Evolutionary conservation across 2,113 vertebrate genomes (phyloP).

Genomic region (Eclectus roratus): DNA sequence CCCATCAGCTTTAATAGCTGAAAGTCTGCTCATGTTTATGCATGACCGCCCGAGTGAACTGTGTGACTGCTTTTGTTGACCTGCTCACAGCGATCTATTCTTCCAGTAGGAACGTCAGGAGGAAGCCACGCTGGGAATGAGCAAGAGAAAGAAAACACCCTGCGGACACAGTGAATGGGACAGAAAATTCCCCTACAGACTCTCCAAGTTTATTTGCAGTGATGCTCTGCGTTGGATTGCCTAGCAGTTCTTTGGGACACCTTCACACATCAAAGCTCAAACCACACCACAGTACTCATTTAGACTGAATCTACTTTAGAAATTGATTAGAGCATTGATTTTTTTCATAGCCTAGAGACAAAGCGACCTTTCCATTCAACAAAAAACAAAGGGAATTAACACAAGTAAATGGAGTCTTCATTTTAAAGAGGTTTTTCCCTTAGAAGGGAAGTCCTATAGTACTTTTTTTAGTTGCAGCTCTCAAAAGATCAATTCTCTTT

Average conservation of each 20-base stretch:
- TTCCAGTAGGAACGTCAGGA: conserved; percentile 19
- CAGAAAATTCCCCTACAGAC: conserved; percentile 9
- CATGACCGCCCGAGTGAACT: conserved; percentile 27
- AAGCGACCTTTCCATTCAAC: conserved; percentile 42
- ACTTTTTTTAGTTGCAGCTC: not conserved
- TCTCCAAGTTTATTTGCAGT: not conserved
- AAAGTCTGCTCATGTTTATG: conserved; percentile 42
- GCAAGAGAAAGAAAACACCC: not conserved
- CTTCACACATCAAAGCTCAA: conserved; percentile 9
- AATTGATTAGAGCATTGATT: conserved; percentile 47
- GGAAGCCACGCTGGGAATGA: not conserved
- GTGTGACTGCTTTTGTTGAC: conserved; percentile 46
- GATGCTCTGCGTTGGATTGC: not conserved
- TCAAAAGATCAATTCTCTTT: not conserved
- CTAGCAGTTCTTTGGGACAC: not conserved
- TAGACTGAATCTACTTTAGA: conserved; percentile 11
- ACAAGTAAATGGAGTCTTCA: not conserved
- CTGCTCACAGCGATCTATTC: not conserved
- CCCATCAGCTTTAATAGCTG: not conserved
- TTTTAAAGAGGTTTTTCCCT: not conserved
- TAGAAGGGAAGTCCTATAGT: not conserved
- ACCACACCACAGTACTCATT: not conserved
- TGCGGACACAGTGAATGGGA: not conserved
- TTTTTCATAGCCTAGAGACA: conserved; percentile 23
- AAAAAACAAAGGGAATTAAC: conserved; percentile 23